A percentile compares a stretch with the other conserved stretches of the same genome.
These are phyloP conservation scores for Vandiemenella viatica DNA, from an alignment of 2,888 invertebrate species.

Conservation along the genomic window DNA sequence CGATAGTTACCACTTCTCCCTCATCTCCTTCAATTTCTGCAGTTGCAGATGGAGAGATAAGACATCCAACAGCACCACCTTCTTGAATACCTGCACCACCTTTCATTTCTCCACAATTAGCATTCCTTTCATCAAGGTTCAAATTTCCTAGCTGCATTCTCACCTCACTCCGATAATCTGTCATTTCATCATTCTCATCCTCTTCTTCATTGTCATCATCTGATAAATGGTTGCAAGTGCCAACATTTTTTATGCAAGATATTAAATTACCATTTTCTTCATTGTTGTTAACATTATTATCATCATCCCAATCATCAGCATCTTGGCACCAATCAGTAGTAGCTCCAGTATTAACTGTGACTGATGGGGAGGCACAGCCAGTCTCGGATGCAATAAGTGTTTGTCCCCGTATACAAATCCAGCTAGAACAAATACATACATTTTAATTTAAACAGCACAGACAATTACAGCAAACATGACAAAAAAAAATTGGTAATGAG, in stretches of 20 bases:
- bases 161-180: slow-evolving; percentile 12
- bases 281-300: slow-evolving; percentile 37
- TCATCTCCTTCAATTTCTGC: slow-evolving; percentile 77
- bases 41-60: slow-evolving; percentile 43
- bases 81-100: slow-evolving; percentile 22
- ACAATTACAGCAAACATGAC: not conserved
- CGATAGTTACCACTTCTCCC: slow-evolving; percentile 50
- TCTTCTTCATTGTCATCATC: slow-evolving; percentile 11
- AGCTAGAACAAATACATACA: slow-evolving; percentile 34
- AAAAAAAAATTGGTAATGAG: not conserved
- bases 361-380: slow-evolving; percentile 17
- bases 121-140: slow-evolving; percentile 34
- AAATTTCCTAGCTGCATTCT: slow-evolving; percentile 12
- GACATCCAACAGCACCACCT: slow-evolving; percentile 35
- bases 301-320: slow-evolving; percentile 58
- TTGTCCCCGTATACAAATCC: slow-evolving; percentile 64
- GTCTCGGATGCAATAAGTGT: slow-evolving; percentile 32
- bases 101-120: slow-evolving; percentile 27
- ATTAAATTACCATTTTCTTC: slow-evolving; percentile 61
- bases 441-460: not conserved
- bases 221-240: not conserved
- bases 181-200: slow-evolving; percentile 10
- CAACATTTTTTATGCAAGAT: slow-evolving; percentile 28
- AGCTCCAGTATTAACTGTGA: slow-evolving; percentile 23
- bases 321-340: slow-evolving; percentile 54